phyloP scores from a whole-genome alignment of 2,797 vertebrate genomes.

The Morelia viridis region DNA sequence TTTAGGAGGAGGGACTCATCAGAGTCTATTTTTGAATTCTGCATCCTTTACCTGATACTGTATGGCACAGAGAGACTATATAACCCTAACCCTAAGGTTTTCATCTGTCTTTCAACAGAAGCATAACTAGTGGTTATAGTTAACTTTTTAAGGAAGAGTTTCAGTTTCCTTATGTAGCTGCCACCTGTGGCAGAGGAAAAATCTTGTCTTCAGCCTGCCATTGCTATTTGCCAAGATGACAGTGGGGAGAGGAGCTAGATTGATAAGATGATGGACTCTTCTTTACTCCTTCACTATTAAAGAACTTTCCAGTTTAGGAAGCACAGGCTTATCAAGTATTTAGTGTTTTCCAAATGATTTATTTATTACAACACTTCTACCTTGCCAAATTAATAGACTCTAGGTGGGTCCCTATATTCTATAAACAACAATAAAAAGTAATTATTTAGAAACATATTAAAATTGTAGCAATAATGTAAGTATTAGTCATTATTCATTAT shows the following conservation, averaged over 20 bases:
- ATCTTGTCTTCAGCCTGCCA: neutral
- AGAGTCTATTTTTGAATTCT: neutral
- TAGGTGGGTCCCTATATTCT: neutral
- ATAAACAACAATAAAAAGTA: neutral
- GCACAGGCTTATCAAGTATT: conserved; percentile 29
- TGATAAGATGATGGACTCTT: neutral
- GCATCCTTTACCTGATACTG: neutral
- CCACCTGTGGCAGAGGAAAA: neutral
- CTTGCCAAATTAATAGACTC: neutral
- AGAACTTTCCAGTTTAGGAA: neutral
- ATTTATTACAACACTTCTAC: neutral
- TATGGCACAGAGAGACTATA: no score
- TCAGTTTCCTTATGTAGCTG: neutral
- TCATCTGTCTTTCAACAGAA: neutral
- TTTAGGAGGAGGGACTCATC: neutral
- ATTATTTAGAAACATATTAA: neutral
- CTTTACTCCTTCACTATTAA: neutral
- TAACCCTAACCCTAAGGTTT: no score
- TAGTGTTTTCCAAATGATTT: neutral
- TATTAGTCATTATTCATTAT: neutral
- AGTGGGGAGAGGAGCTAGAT: neutral
- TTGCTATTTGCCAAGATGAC: no score
- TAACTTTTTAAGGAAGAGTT: neutral
- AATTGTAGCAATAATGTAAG: neutral
- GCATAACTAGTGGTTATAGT: neutral